Evolutionary conservation across 2,797 vertebrate species (phyloP), one percentile per base, ranked within the genome.

Genomic region (Hafferia zeledoni): DNA sequence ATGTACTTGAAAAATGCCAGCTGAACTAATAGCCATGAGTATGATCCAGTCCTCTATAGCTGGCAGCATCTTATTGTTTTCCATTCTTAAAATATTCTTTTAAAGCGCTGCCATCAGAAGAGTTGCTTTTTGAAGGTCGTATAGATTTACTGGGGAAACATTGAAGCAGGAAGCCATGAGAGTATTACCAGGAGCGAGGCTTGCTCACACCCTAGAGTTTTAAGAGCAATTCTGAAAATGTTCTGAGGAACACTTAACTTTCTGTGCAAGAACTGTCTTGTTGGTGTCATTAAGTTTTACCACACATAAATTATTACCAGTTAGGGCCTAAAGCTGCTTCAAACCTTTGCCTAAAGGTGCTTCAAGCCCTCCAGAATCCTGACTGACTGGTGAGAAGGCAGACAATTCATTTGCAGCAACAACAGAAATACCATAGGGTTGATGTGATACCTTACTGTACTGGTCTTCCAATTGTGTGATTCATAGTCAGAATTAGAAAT

Each of bases 211-310:
- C 43, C 47, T 63, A 28, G n/a, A 83, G 41, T 67, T 90, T 75
- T 63, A 93, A 70, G 16, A 72, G 39, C 43, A 49, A 72, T 60
- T 93, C 82, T 75, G 35, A 81, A 91, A 94, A 67, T 20, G 13
- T 86, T 77, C 67, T 60, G 50, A 79, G 63, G 28, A 76, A n/a
- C 18, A 71, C 28, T 53, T 75, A 76, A 63, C n/a, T 65, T 92
- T 64, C 63, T 46, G 12, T 2, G 2, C 83, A 91, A 88, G 90
- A 95, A 69, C 74, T 19, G 25, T 88, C 93, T 90, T 95, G 85
- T 78, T 83, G 35, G 39, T 88, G 44, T 87, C 63, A 92, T 87
- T 93, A 92, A 70, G 17, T 79, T 93, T 87, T 70, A 90, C 59
- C 53, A 84, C 63, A 67, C 56, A 56, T 23, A 79, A 88, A 87